These are phyloP conservation scores for Thyatira batis DNA, from an alignment of 2,888 invertebrate species.

Conservation along the genomic window DNA sequence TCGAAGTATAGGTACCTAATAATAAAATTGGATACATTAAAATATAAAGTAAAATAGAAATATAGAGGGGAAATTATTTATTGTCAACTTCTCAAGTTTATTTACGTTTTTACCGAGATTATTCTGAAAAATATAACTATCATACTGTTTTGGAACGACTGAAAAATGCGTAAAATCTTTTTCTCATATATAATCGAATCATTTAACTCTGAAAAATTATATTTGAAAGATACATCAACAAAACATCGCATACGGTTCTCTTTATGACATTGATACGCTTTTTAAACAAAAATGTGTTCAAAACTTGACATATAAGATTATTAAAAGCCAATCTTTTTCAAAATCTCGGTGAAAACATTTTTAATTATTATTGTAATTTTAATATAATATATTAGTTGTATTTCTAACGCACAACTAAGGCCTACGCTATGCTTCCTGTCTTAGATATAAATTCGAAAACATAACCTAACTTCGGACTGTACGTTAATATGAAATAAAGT, in stretches of 20 bases:
- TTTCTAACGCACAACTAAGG: slow-evolving; percentile 41
- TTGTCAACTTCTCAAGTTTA: neutral
- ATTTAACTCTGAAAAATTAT: neutral
- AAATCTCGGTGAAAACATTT: neutral
- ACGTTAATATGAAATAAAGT: slow-evolving; percentile 34
- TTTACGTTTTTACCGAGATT: neutral
- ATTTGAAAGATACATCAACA: neutral
- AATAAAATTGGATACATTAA: neutral
- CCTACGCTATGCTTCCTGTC: slow-evolving; percentile 35
- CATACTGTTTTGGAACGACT: too few relatives aligned
- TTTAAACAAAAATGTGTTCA: too few relatives aligned
- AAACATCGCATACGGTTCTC: neutral
- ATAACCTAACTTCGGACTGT: slow-evolving; percentile 30
- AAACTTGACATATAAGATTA: too few relatives aligned
- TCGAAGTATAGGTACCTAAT: slow-evolving; percentile 11
- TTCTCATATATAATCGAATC: neutral
- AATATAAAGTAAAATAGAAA: neutral
- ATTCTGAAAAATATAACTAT: neutral
- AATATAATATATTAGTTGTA: slow-evolving; percentile 7
- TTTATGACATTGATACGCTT: slow-evolving; percentile 12
- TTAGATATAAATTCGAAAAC: slow-evolving; percentile 6
- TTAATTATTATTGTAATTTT: neutral
- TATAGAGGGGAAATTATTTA: neutral
- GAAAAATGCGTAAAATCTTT: too few relatives aligned
- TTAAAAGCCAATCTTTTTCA: neutral